A percentile compares a stretch with the other conserved stretches of the same genome.
Conservation (phyloP, 2,113 vertebrate genomes). For the Hucho hucho region DNA sequence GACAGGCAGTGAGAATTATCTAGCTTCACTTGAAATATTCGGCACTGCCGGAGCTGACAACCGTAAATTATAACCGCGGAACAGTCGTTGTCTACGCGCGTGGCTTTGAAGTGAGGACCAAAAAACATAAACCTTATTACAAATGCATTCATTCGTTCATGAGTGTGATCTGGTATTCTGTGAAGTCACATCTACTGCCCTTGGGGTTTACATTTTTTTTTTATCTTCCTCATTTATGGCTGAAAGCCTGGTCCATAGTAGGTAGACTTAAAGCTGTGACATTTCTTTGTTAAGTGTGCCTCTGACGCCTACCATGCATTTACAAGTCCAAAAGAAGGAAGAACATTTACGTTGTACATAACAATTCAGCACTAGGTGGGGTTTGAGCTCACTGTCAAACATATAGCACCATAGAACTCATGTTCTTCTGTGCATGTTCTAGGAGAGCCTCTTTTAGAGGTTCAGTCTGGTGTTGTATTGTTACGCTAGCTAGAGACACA, state of each 20-base stretch:
- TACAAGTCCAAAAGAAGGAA: not conserved
- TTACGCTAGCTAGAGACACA: not conserved
- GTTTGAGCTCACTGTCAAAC: too few relatives aligned
- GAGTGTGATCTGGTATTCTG: constrained; percentile 59
- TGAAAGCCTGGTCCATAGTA: too few relatives aligned
- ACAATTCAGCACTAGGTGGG: too few relatives aligned
- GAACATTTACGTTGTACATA: not conserved
- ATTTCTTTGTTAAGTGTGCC: not conserved
- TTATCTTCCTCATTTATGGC: too few relatives aligned
- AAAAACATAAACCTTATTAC: constrained; percentile 73
- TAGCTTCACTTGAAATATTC: constrained; percentile 73
- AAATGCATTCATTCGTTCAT: constrained; percentile 72
- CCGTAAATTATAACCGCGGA: constrained; percentile 74
- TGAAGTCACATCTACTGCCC: constrained; percentile 27
- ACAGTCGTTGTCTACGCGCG: constrained; percentile 44
- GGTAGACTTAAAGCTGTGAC: too few relatives aligned
- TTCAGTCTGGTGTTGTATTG: not conserved
- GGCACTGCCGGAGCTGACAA: constrained; percentile 69
- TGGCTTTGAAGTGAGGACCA: constrained; percentile 53
- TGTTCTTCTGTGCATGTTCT: too few relatives aligned
- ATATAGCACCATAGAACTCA: too few relatives aligned
- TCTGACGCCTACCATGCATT: not conserved
- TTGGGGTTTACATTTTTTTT: too few relatives aligned
- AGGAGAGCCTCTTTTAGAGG: not conserved
- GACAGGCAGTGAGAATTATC: constrained; percentile 75